Base-by-base conservation (phyloP, 2,113 vertebrate genomes). In the Perca flavescens region DNA sequence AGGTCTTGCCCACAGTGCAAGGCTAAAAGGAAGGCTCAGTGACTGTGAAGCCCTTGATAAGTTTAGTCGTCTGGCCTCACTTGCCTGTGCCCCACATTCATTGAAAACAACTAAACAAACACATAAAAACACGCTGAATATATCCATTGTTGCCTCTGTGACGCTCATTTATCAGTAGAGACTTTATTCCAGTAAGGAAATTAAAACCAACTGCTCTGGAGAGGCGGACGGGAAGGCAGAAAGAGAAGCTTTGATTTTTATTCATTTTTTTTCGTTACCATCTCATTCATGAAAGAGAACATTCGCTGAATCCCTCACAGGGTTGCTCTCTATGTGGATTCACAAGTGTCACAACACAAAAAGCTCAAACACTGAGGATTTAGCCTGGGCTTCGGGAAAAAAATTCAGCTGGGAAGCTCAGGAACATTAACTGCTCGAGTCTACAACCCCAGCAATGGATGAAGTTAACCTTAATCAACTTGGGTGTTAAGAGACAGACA, bases 191-290 rank as follows among this genome's bases (percentile, higher is more conserved):
- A 82, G 77, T 85, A 79, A 76, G 88, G 77, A 92, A 93, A 94
- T 94, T 81, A 86, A 89, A 95, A 92, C 74, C 90, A 92, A 93
- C 84, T 91, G 89, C 74, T 89, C 77, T 66, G 67, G 47, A 72
- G 83, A 80, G 34, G 64, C 13, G 2, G 50, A 72, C 62, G 52
- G 71, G 73, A 81, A 86, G 63, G 15, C 74, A 80, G 69, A 83
- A 77, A 61, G 50, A 79, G 69, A 62, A 70, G 66, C 79, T 89
- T 87, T 76, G 79, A 86, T 87, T 89, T 81, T 49, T 68, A 49
- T 19, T 5, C 49, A 65, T 49, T 19, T 5, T 56, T 63, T 54
- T 80, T 82, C 25, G 67, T 72, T 78, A 72, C 53, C 36, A 74
- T 89, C 70, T 83, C 77, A 88, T 87, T 90, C 83, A 83, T 83